These are phyloP conservation scores for Carapus acus DNA, from an alignment of 2,797 vertebrate species.

Conservation along the genomic window DNA sequence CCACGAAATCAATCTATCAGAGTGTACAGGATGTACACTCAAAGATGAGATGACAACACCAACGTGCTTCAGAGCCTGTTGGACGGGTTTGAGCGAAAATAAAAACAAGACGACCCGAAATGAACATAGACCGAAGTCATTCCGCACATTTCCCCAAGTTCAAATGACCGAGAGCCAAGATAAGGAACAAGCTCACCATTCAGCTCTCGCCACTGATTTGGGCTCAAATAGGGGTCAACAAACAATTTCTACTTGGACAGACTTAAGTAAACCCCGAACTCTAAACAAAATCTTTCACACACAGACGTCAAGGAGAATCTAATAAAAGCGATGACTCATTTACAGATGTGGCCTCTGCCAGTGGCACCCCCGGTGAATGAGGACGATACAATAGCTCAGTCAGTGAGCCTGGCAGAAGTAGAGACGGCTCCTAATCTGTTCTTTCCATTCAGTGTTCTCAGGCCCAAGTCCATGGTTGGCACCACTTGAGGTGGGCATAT, in stretches of 20 bases:
- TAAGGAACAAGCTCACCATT: slow-evolving; percentile 13
- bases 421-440: slow-evolving; percentile 30
- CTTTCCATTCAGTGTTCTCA: slow-evolving; percentile 33
- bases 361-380: background rate
- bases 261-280: slow-evolving; percentile 15
- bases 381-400: slow-evolving; percentile 31
- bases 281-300: slow-evolving; percentile 15
- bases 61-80: background rate
- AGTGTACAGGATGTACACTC: background rate
- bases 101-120: slow-evolving; percentile 1
- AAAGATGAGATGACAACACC: too few relatives aligned
- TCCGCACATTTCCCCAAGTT: slow-evolving; percentile 18
- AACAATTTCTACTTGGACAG: slow-evolving; percentile 35
- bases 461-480: slow-evolving; percentile 8
- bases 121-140: slow-evolving; percentile 14
- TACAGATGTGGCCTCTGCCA: slow-evolving; percentile 20
- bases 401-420: slow-evolving; percentile 23
- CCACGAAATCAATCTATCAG: too few relatives aligned
- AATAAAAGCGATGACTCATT: slow-evolving; percentile 46
- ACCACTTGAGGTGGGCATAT: background rate
- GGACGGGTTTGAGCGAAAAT: background rate
- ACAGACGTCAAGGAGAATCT: slow-evolving; percentile 25
- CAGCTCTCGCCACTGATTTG: slow-evolving; percentile 5
- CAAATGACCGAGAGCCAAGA: slow-evolving; percentile 2
- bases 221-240: slow-evolving; percentile 34